Conservation (phyloP, 2,888 invertebrate species). For the Lochmaea crataegi region DNA sequence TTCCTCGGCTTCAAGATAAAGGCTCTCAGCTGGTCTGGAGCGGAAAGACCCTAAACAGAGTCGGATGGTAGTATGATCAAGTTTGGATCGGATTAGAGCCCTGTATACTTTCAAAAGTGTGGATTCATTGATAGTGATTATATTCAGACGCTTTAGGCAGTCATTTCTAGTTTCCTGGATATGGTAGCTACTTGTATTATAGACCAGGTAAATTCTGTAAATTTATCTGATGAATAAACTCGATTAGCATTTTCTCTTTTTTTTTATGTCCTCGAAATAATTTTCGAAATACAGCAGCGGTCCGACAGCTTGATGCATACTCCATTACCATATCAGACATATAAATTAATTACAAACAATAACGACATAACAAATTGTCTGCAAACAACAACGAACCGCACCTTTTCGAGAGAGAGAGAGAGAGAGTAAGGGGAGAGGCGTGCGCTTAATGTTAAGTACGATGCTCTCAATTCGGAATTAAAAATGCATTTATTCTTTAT, state of each 20-base stretch:
- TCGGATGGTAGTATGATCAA: too few relatives aligned
- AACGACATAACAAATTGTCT: conserved; percentile 47
- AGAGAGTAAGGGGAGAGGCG: conserved; percentile 32
- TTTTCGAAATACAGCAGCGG: conserved; percentile 34
- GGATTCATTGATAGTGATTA: too few relatives aligned
- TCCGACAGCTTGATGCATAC: conserved; percentile 33
- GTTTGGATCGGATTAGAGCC: too few relatives aligned
- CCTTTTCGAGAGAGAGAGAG: conserved; percentile 21
- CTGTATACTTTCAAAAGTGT: too few relatives aligned
- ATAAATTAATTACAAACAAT: conserved; percentile 58
- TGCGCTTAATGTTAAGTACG: conserved; percentile 38
- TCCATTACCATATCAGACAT: conserved; percentile 56
- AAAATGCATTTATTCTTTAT: conserved; percentile 35
- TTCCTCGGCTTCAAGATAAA: too few relatives aligned
- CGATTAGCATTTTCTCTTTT: neutral
- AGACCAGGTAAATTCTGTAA: neutral
- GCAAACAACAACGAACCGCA: conserved; percentile 44
- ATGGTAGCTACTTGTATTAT: too few relatives aligned
- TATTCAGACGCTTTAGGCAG: too few relatives aligned
- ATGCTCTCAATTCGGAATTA: conserved; percentile 27
- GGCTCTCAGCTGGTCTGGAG: too few relatives aligned
- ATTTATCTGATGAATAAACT: neutral
- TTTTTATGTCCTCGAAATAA: conserved; percentile 19
- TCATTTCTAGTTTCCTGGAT: too few relatives aligned
- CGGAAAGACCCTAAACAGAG: too few relatives aligned